phyloP scores from a whole-genome alignment of 2,888 invertebrate species.

The Nezara viridula region DNA sequence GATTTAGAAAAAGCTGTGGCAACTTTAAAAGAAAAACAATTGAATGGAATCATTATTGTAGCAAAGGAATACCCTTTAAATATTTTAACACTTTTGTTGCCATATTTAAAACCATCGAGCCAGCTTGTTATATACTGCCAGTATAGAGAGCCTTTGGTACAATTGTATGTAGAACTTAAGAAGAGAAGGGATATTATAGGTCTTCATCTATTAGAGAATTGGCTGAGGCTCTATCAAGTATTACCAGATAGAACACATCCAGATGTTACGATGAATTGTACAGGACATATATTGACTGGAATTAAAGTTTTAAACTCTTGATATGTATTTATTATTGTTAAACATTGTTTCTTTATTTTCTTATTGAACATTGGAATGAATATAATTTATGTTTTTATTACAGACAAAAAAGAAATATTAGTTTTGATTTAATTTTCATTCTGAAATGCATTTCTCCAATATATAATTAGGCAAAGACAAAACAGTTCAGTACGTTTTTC shows the following conservation, averaged over 20 bases:
- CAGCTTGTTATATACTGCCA: conserved; percentile 88
- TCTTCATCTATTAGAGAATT: conserved; percentile 86
- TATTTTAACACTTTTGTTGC: conserved; percentile 80
- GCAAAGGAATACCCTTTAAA: conserved; percentile 89
- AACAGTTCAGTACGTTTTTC: too few relatives aligned
- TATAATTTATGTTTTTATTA: background rate
- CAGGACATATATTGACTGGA: conserved; percentile 73
- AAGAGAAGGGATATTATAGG: conserved; percentile 79
- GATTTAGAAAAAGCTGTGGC: conserved; percentile 78
- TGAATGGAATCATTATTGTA: conserved; percentile 83
- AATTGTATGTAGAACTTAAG: conserved; percentile 85
- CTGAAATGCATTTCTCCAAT: background rate
- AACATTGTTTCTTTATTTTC: background rate
- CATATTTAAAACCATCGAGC: conserved; percentile 84
- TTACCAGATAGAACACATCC: conserved; percentile 94
- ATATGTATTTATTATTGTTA: conserved; percentile 12
- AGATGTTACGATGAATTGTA: conserved; percentile 89
- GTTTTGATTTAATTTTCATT: background rate
- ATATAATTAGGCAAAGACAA: too few relatives aligned
- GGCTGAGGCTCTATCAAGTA: conserved; percentile 92
- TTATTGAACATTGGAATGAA: background rate
- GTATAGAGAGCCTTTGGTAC: conserved; percentile 86
- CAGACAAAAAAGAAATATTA: background rate
- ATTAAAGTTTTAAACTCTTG: conserved; percentile 59
- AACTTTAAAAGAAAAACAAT: conserved; percentile 74